These are phyloP conservation scores for Calcarius ornatus DNA, from an alignment of 2,113 vertebrate species.

Conservation along the genomic window DNA sequence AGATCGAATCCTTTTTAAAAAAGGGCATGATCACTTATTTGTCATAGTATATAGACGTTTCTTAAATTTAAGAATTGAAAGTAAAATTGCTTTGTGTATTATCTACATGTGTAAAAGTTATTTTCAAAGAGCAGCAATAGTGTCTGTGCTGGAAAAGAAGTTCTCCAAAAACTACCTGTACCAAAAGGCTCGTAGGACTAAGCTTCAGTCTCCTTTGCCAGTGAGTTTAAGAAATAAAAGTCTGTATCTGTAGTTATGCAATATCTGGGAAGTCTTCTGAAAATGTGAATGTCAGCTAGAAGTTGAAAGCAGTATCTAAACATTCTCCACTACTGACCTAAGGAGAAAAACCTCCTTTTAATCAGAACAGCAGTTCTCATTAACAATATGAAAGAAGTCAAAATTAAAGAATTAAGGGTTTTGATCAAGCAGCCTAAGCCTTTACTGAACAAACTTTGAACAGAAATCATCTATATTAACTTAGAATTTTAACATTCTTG, in stretches of 20 bases:
- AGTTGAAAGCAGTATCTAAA: neutral
- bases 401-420: neutral
- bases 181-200: neutral
- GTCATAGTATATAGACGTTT: neutral
- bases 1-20: neutral
- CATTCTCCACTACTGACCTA: neutral
- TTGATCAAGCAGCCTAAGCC: neutral
- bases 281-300: neutral
- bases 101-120: neutral
- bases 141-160: neutral
- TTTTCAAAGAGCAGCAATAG: conserved; percentile 18
- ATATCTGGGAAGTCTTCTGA: neutral
- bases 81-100: neutral
- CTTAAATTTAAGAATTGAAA: neutral
- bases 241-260: neutral
- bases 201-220: neutral
- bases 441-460: neutral
- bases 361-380: neutral
- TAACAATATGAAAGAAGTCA: neutral
- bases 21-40: neutral
- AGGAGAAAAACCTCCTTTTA: neutral
- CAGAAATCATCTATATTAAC: neutral
- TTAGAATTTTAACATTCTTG: neutral
- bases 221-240: neutral
- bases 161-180: neutral